These are phyloP conservation scores for Sebastes vulpes DNA, from an alignment of 2,797 vertebrate genomes.

Conservation along the genomic window DNA sequence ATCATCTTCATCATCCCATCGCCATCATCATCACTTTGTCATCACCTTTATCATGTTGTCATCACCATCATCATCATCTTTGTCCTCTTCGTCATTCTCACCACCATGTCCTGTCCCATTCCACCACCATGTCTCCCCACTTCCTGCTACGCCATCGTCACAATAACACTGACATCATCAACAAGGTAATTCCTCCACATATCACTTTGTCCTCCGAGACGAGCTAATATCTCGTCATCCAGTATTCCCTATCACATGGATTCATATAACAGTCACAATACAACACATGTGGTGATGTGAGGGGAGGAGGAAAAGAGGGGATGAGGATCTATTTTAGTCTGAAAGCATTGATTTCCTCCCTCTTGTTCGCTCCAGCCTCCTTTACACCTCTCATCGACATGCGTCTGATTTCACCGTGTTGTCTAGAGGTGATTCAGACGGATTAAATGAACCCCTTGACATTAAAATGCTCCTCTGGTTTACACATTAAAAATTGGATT, in stretches of 20 bases:
- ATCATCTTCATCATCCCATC: background rate
- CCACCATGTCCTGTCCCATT: background rate
- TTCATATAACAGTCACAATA: constrained; percentile 1
- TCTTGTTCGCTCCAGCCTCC: background rate
- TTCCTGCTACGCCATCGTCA: constrained; percentile 7
- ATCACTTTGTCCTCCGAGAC: background rate
- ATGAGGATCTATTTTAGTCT: background rate
- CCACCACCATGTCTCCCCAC: constrained; percentile 10
- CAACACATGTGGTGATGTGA: background rate
- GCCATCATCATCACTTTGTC: constrained; percentile 38
- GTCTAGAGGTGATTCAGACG: background rate
- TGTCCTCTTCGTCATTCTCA: constrained; percentile 3
- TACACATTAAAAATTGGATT: constrained; percentile 22
- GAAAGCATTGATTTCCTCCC: constrained; percentile 16
- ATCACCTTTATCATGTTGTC: constrained; percentile 49
- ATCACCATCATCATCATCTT: constrained; percentile 6
- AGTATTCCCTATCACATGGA: background rate
- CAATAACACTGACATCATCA: constrained; percentile 15
- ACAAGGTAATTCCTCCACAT: constrained; percentile 23
- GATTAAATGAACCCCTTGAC: constrained; percentile 8
- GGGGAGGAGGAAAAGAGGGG: background rate
- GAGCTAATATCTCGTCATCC: background rate
- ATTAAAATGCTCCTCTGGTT: constrained; percentile 2
- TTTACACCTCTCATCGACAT: constrained; percentile 13
- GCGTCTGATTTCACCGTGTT: background rate